phyloP scores from a whole-genome alignment of 2,888 invertebrate genomes.

The Rhopalosiphum nymphaeae region DNA sequence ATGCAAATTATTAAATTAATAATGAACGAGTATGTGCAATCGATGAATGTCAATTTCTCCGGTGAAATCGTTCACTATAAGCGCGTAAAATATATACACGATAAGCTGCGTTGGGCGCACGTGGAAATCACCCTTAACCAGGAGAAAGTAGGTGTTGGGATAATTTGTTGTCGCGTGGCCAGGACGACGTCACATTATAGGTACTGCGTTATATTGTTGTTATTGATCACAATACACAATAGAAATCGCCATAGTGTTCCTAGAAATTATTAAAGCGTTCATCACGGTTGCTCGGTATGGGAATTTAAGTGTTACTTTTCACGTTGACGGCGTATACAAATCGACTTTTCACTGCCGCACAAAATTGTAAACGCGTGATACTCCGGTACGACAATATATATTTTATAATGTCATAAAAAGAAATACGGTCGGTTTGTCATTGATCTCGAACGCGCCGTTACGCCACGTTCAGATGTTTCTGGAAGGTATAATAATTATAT shows the following conservation, averaged over 20 bases:
- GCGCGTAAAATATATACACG: not conserved
- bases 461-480: not conserved
- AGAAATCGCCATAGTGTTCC: slow-evolving; percentile 40
- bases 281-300: not conserved
- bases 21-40: not conserved
- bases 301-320: not conserved
- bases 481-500: not conserved
- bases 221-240: slow-evolving; percentile 34
- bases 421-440: not conserved
- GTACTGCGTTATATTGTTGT: slow-evolving; percentile 9
- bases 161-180: slow-evolving; percentile 21
- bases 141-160: slow-evolving; percentile 45
- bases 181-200: not conserved
- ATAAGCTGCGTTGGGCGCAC: not conserved
- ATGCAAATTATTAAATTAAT: not conserved
- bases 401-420: not conserved
- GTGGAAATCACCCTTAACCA: slow-evolving; percentile 45
- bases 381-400: not conserved
- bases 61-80: slow-evolving; percentile 5
- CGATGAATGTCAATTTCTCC: not conserved
- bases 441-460: not conserved
- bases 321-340: not conserved
- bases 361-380: not conserved
- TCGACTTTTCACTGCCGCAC: slow-evolving; percentile 1
- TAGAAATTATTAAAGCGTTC: not conserved